Conservation (phyloP, 2,888 invertebrate genomes). For the Zelleria hepariella region DNA sequence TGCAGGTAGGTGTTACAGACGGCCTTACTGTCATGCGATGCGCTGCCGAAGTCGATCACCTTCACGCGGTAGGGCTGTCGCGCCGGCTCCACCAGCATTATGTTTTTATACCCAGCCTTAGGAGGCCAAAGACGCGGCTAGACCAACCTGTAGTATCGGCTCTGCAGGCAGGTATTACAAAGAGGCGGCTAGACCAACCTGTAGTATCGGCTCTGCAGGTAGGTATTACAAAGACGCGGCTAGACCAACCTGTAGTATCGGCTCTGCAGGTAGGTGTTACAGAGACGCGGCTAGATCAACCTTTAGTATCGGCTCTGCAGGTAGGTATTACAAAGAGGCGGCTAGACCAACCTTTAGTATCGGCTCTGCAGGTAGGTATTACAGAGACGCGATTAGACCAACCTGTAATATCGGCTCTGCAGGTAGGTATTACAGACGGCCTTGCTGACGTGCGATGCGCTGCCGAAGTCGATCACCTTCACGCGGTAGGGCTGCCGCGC, state of each 20-base stretch:
- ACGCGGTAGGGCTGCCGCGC: constrained; percentile 98
- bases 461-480: constrained; percentile 99
- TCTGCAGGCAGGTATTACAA: constrained; percentile 99
- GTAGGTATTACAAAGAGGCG: too few relatives aligned
- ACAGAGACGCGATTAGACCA: neutral
- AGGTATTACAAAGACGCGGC: constrained; percentile 99
- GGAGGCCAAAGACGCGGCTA: too few relatives aligned
- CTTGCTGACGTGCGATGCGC: constrained; percentile 99
- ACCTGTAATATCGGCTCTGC: constrained; percentile 95
- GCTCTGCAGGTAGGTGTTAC: too few relatives aligned
- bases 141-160: constrained; percentile 87
- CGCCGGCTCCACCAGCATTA: constrained; percentile 99
- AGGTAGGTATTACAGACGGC: constrained; percentile 99
- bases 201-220: constrained; percentile 98
- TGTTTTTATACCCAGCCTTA: too few relatives aligned
- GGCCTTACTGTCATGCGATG: constrained; percentile 99
- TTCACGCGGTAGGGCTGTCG: constrained; percentile 99
- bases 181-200: too few relatives aligned
- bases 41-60: constrained; percentile 99
- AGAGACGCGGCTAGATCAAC: too few relatives aligned
- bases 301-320: too few relatives aligned
- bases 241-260: too few relatives aligned
- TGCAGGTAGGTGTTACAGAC: constrained; percentile 99
- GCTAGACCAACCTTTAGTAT: too few relatives aligned
- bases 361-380: too few relatives aligned